Percentiles rank a stretch among this genome's conserved stretches.
These are phyloP conservation scores for Zygothrica quintamaculata DNA, from an alignment of 2,888 invertebrate species.

Conservation along the genomic window DNA sequence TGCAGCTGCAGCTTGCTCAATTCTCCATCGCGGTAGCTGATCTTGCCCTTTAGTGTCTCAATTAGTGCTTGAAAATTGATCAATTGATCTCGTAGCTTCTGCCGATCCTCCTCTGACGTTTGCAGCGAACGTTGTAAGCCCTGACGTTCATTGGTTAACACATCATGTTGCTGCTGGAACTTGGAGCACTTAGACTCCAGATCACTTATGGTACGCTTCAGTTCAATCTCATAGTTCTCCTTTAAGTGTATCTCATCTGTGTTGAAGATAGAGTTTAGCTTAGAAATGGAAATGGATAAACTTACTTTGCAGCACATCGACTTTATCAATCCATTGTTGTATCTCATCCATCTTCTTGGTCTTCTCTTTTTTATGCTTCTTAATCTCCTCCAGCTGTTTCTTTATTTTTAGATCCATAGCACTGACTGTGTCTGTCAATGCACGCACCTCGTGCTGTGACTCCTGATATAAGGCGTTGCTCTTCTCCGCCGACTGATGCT, in stretches of 20 bases:
- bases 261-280: too few relatives aligned
- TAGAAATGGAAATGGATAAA: background rate
- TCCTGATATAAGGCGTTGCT: conserved; percentile 74
- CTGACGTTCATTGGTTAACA: conserved; percentile 90
- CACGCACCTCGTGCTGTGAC: conserved; percentile 82
- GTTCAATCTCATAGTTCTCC: conserved; percentile 82
- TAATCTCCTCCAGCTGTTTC: conserved; percentile 75
- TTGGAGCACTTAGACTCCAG: conserved; percentile 78
- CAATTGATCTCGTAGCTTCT: conserved; percentile 89
- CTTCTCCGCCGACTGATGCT: conserved; percentile 68
- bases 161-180: conserved; percentile 89
- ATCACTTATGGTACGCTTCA: conserved; percentile 82
- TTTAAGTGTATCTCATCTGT: conserved; percentile 83
- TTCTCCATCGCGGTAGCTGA: conserved; percentile 89
- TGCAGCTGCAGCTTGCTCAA: conserved; percentile 89
- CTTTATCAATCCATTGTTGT: conserved; percentile 81
- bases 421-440: conserved; percentile 79
- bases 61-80: conserved; percentile 86
- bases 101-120: conserved; percentile 88
- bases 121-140: conserved; percentile 90
- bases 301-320: conserved; percentile 81
- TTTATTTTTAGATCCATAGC: conserved; percentile 74
- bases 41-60: conserved; percentile 85
- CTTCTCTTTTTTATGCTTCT: conserved; percentile 79
- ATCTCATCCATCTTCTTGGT: conserved; percentile 82